These are phyloP conservation scores for Theristus sp. DNA, from an alignment of 2,888 invertebrate genomes.

Conservation along the genomic window DNA sequence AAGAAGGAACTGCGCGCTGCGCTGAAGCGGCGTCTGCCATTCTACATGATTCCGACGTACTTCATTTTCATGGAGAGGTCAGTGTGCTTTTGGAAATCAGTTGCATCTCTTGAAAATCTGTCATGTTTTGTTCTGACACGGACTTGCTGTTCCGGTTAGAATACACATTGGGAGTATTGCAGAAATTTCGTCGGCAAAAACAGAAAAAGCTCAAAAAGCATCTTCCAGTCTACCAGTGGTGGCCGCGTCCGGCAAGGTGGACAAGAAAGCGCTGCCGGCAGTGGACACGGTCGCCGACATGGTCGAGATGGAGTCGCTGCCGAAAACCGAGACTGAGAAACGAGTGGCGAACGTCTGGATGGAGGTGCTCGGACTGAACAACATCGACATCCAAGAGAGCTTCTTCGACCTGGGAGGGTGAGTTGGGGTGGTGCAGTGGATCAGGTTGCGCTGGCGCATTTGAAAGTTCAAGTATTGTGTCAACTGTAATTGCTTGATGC, in stretches of 20 bases:
- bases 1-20: constrained; percentile 29
- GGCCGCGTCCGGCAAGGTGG: constrained; percentile 31
- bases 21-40: constrained; percentile 31
- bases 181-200: too few species aligned
- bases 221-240: constrained; percentile 30
- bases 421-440: too few species aligned
- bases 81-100: background rate
- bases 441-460: too few species aligned
- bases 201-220: too few species aligned
- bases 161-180: background rate
- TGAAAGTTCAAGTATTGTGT: too few species aligned
- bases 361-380: constrained; percentile 25
- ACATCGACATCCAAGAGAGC: constrained; percentile 32
- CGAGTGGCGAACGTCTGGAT: constrained; percentile 29
- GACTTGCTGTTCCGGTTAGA: too few species aligned
- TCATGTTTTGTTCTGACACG: too few species aligned
- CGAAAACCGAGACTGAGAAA: constrained; percentile 30
- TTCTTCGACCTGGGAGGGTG: constrained; percentile 36
- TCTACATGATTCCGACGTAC: constrained; percentile 34
- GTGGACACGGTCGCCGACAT: constrained; percentile 19
- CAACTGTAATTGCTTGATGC: too few species aligned
- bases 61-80: background rate
- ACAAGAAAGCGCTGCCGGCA: constrained; percentile 30
- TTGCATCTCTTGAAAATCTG: background rate
- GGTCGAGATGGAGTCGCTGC: constrained; percentile 23